phyloP scores from a whole-genome alignment of 2,797 vertebrate genomes.

The Loris lydekkerianus region DNA sequence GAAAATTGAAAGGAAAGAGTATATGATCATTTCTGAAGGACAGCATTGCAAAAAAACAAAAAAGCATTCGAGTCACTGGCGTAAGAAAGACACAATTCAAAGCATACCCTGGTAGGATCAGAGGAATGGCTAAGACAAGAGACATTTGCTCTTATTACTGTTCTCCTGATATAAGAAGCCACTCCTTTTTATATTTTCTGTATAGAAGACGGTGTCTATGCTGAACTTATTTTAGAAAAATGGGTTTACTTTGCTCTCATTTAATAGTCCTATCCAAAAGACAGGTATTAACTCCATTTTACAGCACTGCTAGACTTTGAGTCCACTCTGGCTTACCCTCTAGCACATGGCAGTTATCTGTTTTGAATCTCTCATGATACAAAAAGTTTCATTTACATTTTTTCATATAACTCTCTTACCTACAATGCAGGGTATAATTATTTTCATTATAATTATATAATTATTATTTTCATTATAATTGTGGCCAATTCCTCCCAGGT shows the following conservation, averaged over 20 bases:
- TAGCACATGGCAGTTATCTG: not conserved
- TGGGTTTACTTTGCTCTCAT: not conserved
- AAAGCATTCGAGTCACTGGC: not conserved
- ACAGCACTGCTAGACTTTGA: not conserved
- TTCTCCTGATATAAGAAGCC: not conserved
- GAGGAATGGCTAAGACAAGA: not conserved
- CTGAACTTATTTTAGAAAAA: not conserved
- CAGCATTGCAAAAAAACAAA: not conserved
- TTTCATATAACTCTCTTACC: conserved; percentile 14
- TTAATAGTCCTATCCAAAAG: not conserved
- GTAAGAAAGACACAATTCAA: not conserved
- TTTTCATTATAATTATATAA: not conserved
- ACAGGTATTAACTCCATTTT: not conserved
- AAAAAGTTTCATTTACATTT: conserved; percentile 42
- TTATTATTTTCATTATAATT: no score
- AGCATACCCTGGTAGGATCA: not conserved
- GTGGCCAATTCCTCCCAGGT: not conserved
- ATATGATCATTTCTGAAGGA: not conserved
- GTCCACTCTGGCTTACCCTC: not conserved
- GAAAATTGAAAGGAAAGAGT: conserved; percentile 11
- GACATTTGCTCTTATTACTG: not conserved
- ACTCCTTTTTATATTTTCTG: not conserved
- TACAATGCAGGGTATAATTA: not conserved
- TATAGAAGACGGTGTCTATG: not conserved
- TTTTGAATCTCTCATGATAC: conserved; percentile 25